These are phyloP conservation scores for Dryobotodes eremita DNA, from an alignment of 2,888 invertebrate genomes.

Conservation along the genomic window DNA sequence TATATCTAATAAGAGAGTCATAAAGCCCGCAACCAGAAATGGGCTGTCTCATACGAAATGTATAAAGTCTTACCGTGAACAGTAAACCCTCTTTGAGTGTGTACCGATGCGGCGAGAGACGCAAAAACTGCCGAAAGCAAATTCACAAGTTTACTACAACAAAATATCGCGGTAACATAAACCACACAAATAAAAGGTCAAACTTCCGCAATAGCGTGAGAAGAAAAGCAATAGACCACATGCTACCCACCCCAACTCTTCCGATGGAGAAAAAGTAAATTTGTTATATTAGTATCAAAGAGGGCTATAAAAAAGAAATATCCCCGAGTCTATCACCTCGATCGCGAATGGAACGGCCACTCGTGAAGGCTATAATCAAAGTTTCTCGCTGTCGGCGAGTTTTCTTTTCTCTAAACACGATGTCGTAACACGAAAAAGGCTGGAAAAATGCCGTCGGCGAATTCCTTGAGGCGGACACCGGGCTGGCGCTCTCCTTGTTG, in stretches of 20 bases:
- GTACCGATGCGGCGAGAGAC: slow-evolving; percentile 66
- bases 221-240: slow-evolving; percentile 84
- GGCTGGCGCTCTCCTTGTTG: slow-evolving; percentile 78
- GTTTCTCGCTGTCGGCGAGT: slow-evolving; percentile 88
- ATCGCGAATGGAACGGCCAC: slow-evolving; percentile 86
- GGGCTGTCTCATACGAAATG: slow-evolving; percentile 78
- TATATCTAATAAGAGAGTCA: slow-evolving; percentile 82
- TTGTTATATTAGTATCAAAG: slow-evolving; percentile 90
- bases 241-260: slow-evolving; percentile 83
- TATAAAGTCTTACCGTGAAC: slow-evolving; percentile 80
- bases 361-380: slow-evolving; percentile 90
- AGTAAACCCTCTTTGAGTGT: slow-evolving; percentile 78
- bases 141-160: slow-evolving; percentile 76
- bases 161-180: slow-evolving; percentile 74
- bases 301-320: slow-evolving; percentile 89
- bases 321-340: slow-evolving; percentile 87
- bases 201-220: slow-evolving; percentile 79
- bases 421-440: slow-evolving; percentile 90
- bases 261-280: slow-evolving; percentile 84
- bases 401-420: slow-evolving; percentile 90
- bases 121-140: slow-evolving; percentile 75
- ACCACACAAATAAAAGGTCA: slow-evolving; percentile 80
- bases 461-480: slow-evolving; percentile 81
- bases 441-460: slow-evolving; percentile 87
- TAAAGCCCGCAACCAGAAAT: slow-evolving; percentile 80